Base-by-base conservation (phyloP, 2,113 vertebrate genomes). In the Hirundichthys speculiger region DNA sequence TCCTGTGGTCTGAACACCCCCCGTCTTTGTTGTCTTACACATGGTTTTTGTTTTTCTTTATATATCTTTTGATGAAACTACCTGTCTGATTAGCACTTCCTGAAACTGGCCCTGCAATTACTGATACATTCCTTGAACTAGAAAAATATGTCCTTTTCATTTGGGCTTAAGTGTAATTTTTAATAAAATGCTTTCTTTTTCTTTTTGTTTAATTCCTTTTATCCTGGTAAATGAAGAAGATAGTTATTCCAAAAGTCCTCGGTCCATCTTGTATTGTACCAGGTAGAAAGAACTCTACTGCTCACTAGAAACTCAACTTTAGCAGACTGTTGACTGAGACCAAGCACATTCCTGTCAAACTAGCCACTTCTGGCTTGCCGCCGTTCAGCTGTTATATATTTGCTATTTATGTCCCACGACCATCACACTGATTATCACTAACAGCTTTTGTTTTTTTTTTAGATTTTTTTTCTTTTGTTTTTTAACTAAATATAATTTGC, bases 81-180 rank as follows among this genome's bases (percentile, higher is more conserved):
- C 83, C 82, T 88, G 85, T 89, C 73, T 67, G 79, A 86, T 73
- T 75, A 87, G 77, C 87, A 87, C 70, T 80, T 80, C 74, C 46
- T 64, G 79, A 77, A 70, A 61, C 68, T 65, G 73, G 55, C 81
- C 70, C 75, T 52, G 61, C 80, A 46, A 47, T 75, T 80, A 88
- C 67, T 78, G 55, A 90, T 78, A 91, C 90, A 90, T 92, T 92
- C 92, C 91, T 87, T 57, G 48, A 80, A 67, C 84, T 86, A 78
- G 77, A 73, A 86, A 84, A 60, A 77, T 64, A 15, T 75, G 46
- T 47, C 46, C 43, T 71, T 70, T 18, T 60, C 55, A 75, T 53
- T 76, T 52, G 62, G 61, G 79, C 68, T 64, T 45, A 82, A 69
- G 60, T 73, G 60, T 86, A 64, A 77, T 59, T 75, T 55, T 72